phyloP scores from a whole-genome alignment of 2,888 invertebrate species.

The Himalopsyche kuldschensis region DNA sequence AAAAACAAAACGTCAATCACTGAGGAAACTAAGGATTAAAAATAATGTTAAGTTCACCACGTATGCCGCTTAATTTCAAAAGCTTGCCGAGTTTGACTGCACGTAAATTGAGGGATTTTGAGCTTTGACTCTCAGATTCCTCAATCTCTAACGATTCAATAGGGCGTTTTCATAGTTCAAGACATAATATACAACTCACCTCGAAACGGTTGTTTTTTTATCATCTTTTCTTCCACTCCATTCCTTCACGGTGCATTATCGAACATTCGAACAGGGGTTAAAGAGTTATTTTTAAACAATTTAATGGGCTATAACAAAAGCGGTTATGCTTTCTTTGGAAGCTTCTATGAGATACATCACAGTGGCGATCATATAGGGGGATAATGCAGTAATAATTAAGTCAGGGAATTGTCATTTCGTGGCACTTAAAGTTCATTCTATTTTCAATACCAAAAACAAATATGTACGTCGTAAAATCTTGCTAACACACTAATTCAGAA shows the following conservation, averaged over 20 bases:
- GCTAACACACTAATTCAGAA: no score
- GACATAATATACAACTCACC: neutral
- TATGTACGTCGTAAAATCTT: neutral
- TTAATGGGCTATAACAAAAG: slow-evolving; percentile 36
- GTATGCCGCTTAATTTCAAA: slow-evolving; percentile 2
- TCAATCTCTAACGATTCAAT: slow-evolving; percentile 31
- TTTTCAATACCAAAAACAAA: neutral
- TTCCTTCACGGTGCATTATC: slow-evolving; percentile 33
- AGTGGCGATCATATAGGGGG: neutral
- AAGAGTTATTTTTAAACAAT: slow-evolving; percentile 34
- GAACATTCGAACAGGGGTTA: slow-evolving; percentile 22
- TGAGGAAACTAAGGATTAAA: neutral
- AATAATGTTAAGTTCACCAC: neutral
- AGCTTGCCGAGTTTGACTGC: slow-evolving; percentile 15
- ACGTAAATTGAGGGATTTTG: slow-evolving; percentile 31
- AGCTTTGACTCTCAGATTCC: slow-evolving; percentile 17
- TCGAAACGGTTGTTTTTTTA: slow-evolving; percentile 23
- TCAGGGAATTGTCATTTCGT: neutral
- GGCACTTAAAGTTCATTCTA: neutral
- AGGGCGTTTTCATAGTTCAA: slow-evolving; percentile 20
- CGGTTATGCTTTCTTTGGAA: slow-evolving; percentile 6
- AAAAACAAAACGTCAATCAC: neutral
- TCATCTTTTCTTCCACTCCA: slow-evolving; percentile 28
- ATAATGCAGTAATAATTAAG: neutral
- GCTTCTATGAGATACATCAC: neutral